These are phyloP conservation scores for Iguana delicatissima DNA, from an alignment of 2,797 vertebrate species.

Conservation along the genomic window DNA sequence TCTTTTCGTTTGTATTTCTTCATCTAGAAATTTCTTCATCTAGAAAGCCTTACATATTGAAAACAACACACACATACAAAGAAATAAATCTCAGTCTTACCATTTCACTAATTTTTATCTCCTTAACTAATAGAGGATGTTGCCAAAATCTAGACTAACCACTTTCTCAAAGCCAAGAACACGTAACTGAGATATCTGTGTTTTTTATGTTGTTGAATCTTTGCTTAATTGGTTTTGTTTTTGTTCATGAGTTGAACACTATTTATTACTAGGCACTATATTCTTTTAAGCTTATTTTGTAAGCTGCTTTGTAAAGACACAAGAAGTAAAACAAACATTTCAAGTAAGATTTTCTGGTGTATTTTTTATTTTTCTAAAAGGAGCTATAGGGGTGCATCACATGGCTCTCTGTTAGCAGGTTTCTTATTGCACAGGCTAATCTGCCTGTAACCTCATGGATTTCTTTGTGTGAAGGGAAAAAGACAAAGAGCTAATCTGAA, in stretches of 20 bases:
- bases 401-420: background rate
- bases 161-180: too few relatives aligned
- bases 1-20: too few relatives aligned
- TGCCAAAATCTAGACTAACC: too few relatives aligned
- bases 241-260: background rate
- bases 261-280: background rate
- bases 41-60: too few relatives aligned
- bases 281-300: background rate
- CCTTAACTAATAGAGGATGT: too few relatives aligned
- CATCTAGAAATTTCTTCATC: too few relatives aligned
- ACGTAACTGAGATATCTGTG: background rate
- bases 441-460: too few relatives aligned
- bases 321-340: background rate
- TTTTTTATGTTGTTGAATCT: background rate
- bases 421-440: background rate
- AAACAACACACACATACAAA: too few relatives aligned
- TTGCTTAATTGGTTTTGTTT: background rate
- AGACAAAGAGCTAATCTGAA: too few relatives aligned
- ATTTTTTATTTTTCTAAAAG: background rate
- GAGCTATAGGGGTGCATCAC: background rate
- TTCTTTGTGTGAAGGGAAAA: too few relatives aligned
- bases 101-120: too few relatives aligned
- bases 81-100: too few relatives aligned
- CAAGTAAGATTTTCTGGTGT: background rate
- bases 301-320: background rate